phyloP scores from a whole-genome alignment of 30 jellyfish, hydroid and myxozoan species.

The Hydractinia symbiolongicarpus region DNA sequence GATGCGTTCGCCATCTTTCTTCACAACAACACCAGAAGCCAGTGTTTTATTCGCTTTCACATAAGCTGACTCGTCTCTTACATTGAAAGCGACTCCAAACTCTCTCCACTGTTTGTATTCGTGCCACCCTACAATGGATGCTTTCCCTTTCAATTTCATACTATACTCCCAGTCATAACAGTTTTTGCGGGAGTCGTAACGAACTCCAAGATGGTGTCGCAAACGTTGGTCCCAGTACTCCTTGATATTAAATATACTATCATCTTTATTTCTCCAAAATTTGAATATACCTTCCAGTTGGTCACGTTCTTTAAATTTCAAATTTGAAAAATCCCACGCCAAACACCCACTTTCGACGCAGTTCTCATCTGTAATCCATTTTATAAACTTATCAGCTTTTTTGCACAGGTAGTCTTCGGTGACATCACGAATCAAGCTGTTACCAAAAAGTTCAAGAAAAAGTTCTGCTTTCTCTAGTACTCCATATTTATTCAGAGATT shows the following conservation, averaged over 20 bases:
- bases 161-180: slow-evolving; percentile 85
- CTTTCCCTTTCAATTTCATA: slow-evolving; percentile 83
- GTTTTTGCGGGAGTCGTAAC: slow-evolving; percentile 75
- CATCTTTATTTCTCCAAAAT: slow-evolving; percentile 61
- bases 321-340: slow-evolving; percentile 51
- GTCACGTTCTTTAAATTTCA: slow-evolving; percentile 81
- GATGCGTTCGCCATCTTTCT: slow-evolving; percentile 58
- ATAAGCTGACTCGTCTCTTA: slow-evolving; percentile 74
- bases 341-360: slow-evolving; percentile 28
- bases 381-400: slow-evolving; percentile 44
- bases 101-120: slow-evolving; percentile 92
- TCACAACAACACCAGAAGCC: slow-evolving; percentile 67
- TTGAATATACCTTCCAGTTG: slow-evolving; percentile 69
- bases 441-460: slow-evolving; percentile 77
- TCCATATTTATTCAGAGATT: slow-evolving; percentile 35
- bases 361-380: slow-evolving; percentile 55
- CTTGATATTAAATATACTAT: slow-evolving; percentile 42
- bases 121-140: slow-evolving; percentile 57
- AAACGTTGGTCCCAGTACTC: slow-evolving; percentile 66
- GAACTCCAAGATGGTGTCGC: slow-evolving; percentile 52
- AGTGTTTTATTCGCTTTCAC: slow-evolving; percentile 61
- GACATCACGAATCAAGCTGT: slow-evolving; percentile 53
- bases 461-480: slow-evolving; percentile 67
- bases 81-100: slow-evolving; percentile 82
- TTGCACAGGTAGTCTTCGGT: slow-evolving; percentile 56